These are phyloP conservation scores for Candidula unifasciata DNA, from an alignment of 2,888 invertebrate species.

Conservation along the genomic window DNA sequence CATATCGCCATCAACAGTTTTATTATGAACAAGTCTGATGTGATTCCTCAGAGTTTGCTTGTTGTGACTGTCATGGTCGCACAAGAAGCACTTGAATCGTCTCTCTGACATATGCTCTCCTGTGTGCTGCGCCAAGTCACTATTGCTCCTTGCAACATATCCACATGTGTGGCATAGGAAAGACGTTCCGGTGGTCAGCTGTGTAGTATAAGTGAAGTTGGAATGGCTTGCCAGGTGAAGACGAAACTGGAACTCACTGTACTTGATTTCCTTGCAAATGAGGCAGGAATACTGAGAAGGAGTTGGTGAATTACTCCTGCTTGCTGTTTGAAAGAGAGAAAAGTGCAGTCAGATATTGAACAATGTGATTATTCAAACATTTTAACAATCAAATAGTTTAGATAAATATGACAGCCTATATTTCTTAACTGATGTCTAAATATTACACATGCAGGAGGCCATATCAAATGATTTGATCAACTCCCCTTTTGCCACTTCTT, in stretches of 20 bases:
- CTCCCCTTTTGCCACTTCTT: no score
- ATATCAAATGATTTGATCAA: no score
- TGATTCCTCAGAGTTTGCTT: constrained; percentile 13
- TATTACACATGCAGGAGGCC: no score
- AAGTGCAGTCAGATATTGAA: not conserved
- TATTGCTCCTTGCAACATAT: constrained; percentile 41
- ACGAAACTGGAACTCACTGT: constrained; percentile 38
- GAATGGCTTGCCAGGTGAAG: constrained; percentile 47
- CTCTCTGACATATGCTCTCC: constrained; percentile 36
- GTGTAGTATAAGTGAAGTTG: constrained; percentile 5
- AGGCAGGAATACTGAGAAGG: not conserved
- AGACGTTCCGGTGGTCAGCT: not conserved
- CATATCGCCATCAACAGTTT: not conserved
- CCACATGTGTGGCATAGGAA: constrained; percentile 36
- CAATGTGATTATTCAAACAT: no score
- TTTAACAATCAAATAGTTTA: no score
- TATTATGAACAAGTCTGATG: constrained; percentile 33
- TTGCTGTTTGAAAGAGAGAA: not conserved
- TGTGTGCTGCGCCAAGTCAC: constrained; percentile 40
- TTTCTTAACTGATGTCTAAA: no score
- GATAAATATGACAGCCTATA: no score
- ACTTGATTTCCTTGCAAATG: not conserved
- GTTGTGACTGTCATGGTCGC: constrained; percentile 38
- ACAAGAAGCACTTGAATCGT: constrained; percentile 36
- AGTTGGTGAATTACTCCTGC: not conserved